Evolutionary conservation across 2,797 vertebrate genomes (phyloP).

Genomic region (Chrysolophus pictus): DNA sequence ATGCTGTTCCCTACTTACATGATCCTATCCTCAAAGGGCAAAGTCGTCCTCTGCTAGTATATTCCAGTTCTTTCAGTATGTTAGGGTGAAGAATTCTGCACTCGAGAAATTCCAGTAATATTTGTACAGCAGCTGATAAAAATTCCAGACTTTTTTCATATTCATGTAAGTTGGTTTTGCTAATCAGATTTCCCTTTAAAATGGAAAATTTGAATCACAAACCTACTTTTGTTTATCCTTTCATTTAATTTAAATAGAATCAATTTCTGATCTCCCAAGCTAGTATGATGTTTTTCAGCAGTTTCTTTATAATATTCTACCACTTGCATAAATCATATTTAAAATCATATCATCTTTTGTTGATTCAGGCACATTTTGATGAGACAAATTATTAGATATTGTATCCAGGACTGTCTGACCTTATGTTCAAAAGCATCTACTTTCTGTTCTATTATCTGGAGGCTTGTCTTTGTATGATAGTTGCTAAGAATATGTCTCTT

Average conservation of each 20-base stretch:
- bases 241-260: conserved; percentile 37
- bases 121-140: background rate
- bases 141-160: conserved; percentile 24
- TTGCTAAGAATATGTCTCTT: background rate
- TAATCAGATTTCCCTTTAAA: conserved; percentile 31
- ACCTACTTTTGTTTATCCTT: conserved; percentile 33
- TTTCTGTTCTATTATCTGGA: conserved; percentile 1
- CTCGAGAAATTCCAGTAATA: background rate
- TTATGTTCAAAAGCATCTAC: conserved; percentile 1
- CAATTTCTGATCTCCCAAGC: conserved; percentile 21
- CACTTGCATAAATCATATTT: conserved; percentile 16
- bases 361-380: conserved; percentile 38
- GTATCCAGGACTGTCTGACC: conserved; percentile 1
- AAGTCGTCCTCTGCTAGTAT: background rate
- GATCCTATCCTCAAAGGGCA: background rate
- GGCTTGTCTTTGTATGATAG: background rate
- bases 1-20: background rate
- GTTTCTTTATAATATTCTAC: conserved; percentile 18
- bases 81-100: background rate
- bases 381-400: background rate
- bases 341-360: background rate
- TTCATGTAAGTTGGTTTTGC: background rate
- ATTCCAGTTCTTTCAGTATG: background rate
- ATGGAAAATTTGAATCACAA: conserved; percentile 26
- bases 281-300: conserved; percentile 14